Base-by-base conservation (phyloP, 2,113 vertebrate species). In the Sarotherodon lohbergeri region DNA sequence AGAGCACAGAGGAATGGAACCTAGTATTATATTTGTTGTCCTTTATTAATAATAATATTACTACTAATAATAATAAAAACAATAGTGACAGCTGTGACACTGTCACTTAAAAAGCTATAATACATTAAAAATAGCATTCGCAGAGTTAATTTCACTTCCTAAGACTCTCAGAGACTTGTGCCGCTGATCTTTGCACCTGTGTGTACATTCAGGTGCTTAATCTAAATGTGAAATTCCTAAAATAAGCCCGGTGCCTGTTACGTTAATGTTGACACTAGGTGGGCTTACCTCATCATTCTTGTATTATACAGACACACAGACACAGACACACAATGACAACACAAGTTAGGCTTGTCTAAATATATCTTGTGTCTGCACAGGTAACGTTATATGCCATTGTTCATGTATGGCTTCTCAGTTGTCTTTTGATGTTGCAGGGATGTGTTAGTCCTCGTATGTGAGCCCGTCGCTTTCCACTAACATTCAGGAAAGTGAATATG, bases 401-500 rank as follows among this genome's bases (percentile, higher is more conserved):
- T 59, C 13, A 4, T 57, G 81, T 32, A 7, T 19, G 9, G 4
- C 46, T 78, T 63, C 81, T 43, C 55, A 90, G 89, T 85, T 90
- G 16, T 83, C 88, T 89, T 88, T 88, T 87, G 66, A 88, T 90
- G 87, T 57, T 24, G 79, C 43, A 50, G 55, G 55, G 27, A 36
- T 76, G 85, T 39, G 6, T 80, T 29, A 13, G 0, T 13, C 41
- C 61, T 16, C n/a, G n/a, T 80, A 80, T 55, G 55, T 36, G 61
- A 79, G 54, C 29, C 79, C 22, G 43, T 22, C 2, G 4, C 85
- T 82, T 83, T 81, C 66, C 66, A 14, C 39, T 76, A 76, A 55
- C 34, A 4, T 9, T 41, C 52, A 90, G 39, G 56, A 82, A 89
- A 91, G 85, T 89, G 81, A 68, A 91, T 91, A 90, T 84, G 43